Percentiles rank a stretch among this genome's conserved stretches.
Evolutionary conservation across 2,113 vertebrate species (phyloP).

Genomic region (Felis chaus): DNA sequence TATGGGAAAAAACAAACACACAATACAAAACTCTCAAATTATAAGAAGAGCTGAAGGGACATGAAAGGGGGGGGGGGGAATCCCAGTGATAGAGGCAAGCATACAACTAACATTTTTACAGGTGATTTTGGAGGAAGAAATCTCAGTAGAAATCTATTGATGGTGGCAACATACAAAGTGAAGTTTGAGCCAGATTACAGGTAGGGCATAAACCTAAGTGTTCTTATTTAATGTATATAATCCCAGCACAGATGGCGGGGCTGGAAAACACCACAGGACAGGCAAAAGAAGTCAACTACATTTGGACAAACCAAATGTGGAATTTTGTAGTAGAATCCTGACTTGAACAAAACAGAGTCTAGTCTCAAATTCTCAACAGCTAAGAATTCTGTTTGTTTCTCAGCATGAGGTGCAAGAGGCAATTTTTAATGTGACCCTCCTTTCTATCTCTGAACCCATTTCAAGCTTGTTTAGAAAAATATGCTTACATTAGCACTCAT

Average conservation of each 20-base stretch:
- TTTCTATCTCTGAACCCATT: neutral
- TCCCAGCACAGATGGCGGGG: neutral
- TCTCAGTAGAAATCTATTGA: neutral
- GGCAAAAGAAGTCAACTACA: neutral
- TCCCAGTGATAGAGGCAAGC: neutral
- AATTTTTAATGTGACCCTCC: neutral
- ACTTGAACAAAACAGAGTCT: neutral
- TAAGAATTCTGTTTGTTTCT: neutral
- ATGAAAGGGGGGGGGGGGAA: neutral
- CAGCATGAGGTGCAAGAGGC: neutral
- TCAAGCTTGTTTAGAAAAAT: neutral
- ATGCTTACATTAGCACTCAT: neutral
- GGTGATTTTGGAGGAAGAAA: neutral
- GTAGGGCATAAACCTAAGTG: neutral
- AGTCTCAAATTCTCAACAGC: neutral
- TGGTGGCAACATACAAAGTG: neutral
- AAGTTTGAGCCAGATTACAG: neutral
- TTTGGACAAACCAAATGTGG: neutral
- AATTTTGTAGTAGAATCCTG: neutral
- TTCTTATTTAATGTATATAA: slow-evolving; percentile 23
- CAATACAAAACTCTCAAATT: neutral
- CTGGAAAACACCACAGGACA: neutral
- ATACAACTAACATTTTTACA: neutral
- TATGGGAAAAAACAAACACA: neutral
- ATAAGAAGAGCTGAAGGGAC: neutral